Percentiles rank a stretch among this genome's conserved stretches.
These are phyloP conservation scores for Philopedon plagiatum DNA, from an alignment of 2,888 invertebrate species.

Conservation along the genomic window DNA sequence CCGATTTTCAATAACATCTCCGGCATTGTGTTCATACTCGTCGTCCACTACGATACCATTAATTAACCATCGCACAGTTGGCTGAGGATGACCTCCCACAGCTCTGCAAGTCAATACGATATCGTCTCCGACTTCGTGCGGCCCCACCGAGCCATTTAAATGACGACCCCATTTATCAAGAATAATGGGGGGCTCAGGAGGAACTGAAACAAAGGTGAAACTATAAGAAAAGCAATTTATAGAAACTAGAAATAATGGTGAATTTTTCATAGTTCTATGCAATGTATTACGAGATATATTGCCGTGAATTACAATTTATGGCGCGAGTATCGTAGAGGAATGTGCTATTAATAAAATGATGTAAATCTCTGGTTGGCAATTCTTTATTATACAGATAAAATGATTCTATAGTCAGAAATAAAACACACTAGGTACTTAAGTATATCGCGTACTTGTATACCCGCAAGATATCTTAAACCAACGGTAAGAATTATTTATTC, in stretches of 20 bases:
- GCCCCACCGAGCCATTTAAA: constrained; percentile 86
- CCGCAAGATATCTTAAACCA: too few species aligned
- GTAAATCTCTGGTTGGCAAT: background rate
- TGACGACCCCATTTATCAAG: constrained; percentile 88
- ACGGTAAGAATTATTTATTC: too few species aligned
- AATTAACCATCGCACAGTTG: constrained; percentile 86
- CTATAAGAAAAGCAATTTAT: constrained; percentile 33
- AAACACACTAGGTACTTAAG: too few species aligned
- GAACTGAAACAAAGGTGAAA: constrained; percentile 74
- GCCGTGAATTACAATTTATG: constrained; percentile 23
- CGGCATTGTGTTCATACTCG: constrained; percentile 87
- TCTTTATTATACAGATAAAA: too few species aligned
- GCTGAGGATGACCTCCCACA: constrained; percentile 88
- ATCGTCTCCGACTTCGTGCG: constrained; percentile 89
- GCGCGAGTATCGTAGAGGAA: background rate
- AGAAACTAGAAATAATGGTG: constrained; percentile 40
- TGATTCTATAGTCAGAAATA: too few species aligned
- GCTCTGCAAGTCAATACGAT: constrained; percentile 89
- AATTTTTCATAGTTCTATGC: constrained; percentile 28
- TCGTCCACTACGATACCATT: constrained; percentile 86
- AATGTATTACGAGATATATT: constrained; percentile 26
- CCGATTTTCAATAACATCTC: constrained; percentile 89
- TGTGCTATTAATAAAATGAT: background rate
- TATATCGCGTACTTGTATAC: too few species aligned
- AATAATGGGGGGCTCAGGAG: constrained; percentile 89